Evolutionary conservation across 2,113 vertebrate species (phyloP).

Genomic region (Microcebus griseorufus): DNA sequence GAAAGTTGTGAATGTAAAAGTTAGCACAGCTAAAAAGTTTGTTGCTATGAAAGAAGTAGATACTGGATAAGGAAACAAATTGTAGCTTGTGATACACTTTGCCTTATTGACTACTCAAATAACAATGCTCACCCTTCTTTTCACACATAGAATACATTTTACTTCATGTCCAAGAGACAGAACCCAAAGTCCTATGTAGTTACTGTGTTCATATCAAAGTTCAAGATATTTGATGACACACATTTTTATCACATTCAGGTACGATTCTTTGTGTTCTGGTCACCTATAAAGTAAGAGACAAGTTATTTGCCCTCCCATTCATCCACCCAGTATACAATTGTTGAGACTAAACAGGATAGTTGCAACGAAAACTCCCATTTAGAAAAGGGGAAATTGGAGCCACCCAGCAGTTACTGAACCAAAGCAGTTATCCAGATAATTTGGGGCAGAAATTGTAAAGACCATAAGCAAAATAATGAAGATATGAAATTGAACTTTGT

Average conservation of each 20-base stretch:
- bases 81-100: neutral
- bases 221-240: neutral
- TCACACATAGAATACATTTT: neutral
- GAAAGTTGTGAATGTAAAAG: neutral
- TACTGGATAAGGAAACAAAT: neutral
- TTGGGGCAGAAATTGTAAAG: neutral
- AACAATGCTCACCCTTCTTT: neutral
- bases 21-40: neutral
- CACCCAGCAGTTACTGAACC: neutral
- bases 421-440: neutral
- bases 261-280: neutral
- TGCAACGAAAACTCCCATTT: neutral
- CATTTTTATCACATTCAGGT: neutral
- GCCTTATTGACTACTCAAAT: neutral
- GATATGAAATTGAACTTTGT: conserved; percentile 28
- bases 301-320: neutral
- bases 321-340: neutral
- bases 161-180: neutral
- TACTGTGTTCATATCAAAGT: neutral
- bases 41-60: neutral
- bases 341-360: neutral
- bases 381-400: neutral
- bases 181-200: neutral
- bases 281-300: neutral
- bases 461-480: neutral